phyloP scores from a whole-genome alignment of 2,797 vertebrate species.

The Propithecus perrieri region DNA sequence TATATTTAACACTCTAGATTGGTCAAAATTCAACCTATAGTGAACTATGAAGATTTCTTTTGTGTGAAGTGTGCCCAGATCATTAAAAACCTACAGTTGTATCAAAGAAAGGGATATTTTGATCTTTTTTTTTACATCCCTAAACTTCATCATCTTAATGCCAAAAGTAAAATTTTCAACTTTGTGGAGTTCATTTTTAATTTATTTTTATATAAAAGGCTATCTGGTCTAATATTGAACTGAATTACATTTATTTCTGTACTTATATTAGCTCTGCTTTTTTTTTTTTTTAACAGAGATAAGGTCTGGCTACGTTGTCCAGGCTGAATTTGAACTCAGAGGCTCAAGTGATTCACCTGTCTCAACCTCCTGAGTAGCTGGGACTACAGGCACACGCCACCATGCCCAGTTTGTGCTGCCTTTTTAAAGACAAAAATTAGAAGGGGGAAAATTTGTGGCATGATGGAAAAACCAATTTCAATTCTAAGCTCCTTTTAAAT shows the following conservation, averaged over 20 bases:
- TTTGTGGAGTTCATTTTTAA: neutral
- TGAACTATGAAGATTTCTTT: conserved; percentile 16
- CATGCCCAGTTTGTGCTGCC: neutral
- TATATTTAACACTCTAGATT: conserved; percentile 52
- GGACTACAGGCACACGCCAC: neutral
- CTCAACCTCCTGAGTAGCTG: neutral
- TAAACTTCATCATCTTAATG: neutral
- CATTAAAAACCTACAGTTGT: neutral
- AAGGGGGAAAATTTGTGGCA: neutral
- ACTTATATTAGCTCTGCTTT: conserved; percentile 10
- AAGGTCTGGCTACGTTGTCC: neutral
- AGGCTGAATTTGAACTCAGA: neutral
- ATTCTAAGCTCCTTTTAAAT: conserved; percentile 72
- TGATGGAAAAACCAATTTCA: conserved; percentile 56
- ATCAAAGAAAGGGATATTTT: neutral
- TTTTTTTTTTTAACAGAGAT: neutral
- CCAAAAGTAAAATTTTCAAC: neutral
- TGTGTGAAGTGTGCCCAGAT: neutral
- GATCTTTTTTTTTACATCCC: neutral
- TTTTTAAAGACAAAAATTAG: conserved; percentile 41
- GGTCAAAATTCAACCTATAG: conserved; percentile 2
- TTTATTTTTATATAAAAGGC: neutral
- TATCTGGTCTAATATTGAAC: neutral
- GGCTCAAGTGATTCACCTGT: neutral
- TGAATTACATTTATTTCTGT: conserved; percentile 34